These are phyloP conservation scores for Columba livia DNA, from an alignment of 2,113 vertebrate species.

Conservation along the genomic window DNA sequence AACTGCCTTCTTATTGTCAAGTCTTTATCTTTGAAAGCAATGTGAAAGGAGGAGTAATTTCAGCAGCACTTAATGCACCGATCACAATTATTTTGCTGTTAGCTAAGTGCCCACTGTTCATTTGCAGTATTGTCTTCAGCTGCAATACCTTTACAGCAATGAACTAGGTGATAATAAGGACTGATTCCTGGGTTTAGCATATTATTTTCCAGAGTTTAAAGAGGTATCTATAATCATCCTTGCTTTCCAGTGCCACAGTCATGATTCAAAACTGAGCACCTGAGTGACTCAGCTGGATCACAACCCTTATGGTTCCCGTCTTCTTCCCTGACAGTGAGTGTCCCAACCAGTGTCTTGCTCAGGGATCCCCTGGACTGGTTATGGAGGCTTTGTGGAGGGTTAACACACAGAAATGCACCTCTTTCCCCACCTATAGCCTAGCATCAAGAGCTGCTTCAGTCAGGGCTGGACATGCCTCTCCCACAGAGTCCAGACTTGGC, in stretches of 20 bases:
- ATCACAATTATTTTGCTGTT: slow-evolving; percentile 13
- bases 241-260: not conserved
- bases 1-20: not conserved
- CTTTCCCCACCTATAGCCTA: not conserved
- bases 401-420: not conserved
- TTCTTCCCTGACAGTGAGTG: not conserved
- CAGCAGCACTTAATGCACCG: not conserved
- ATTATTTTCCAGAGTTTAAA: not conserved
- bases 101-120: not conserved
- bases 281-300: not conserved
- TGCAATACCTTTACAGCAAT: not conserved
- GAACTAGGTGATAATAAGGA: not conserved
- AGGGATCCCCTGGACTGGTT: not conserved
- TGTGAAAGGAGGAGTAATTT: slow-evolving; percentile 22
- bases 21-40: slow-evolving; percentile 1
- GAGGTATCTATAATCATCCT: not conserved
- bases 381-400: rapidly evolving
- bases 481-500: not conserved
- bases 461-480: not conserved
- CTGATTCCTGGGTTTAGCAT: not conserved
- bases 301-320: not conserved
- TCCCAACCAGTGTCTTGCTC: rapidly evolving
- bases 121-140: not conserved
- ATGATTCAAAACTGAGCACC: not conserved
- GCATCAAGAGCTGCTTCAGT: not conserved